Evolutionary conservation across 1,140 invertebrate genomes (phyloP), one percentile per base, ranked within the genome.

Genomic region (Polypedilum vanderplanki): DNA sequence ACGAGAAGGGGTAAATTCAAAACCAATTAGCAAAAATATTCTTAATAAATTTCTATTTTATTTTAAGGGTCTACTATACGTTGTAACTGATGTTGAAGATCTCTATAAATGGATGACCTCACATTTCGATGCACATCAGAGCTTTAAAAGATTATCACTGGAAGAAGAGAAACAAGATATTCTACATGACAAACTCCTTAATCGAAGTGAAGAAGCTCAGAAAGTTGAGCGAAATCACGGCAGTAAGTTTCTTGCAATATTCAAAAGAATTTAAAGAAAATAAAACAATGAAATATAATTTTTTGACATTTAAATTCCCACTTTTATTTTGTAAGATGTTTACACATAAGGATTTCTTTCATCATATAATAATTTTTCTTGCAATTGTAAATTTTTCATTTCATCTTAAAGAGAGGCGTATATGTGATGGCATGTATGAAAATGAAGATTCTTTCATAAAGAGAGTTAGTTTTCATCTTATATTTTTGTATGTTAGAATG

Each of bases 11-110:
- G 95, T 96, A 83, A 85, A 85, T 86, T 57, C 77, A 74, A 40
- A 76, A 18, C 75, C 24, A 33, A 33, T 3, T 33, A 1, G 5
- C 24, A 33, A 33, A 33, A 33, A 3, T 33, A 33, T n/a, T n/a
- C 24, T 33, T 33, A 33, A 33, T 33, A 33, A n/a, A 74, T 76
- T 76, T 0, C 17, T 7, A 76, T 70, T 73, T 46, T 75, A 74
- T 24, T 74, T 85, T 79, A 77, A 95, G 94, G 98, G 91, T 33
- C 85, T 94, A 76, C 90, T 98, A 9, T 99, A 99, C 81, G 98
- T 97, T 65, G 91, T 98, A 75, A 99, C 98, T 17, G 98, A 99
- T 88, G 98, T 99, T 0, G 90, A 96, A 85, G 97, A 99, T 83
- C 87, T 99, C 74, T 91, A 98, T 84, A 90, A 97, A 18, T 99